Evolutionary conservation across 2,113 vertebrate species (phyloP), one percentile per base, ranked within the genome.

Genomic region (Periophthalmodon schlosseri): DNA sequence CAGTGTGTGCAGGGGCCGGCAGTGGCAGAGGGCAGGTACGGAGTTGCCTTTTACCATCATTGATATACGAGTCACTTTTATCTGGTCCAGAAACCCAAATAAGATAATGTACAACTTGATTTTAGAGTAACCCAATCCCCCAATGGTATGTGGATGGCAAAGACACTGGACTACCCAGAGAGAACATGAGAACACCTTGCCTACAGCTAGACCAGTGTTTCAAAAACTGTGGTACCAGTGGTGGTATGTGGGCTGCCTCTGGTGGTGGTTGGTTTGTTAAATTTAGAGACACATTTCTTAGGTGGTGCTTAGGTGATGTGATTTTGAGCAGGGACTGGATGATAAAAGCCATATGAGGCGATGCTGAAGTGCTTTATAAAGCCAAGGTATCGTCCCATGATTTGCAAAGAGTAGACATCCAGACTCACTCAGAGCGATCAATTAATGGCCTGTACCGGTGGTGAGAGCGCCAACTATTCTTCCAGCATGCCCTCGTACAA

Each of bases 41-140:
- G 54, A 83, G 72, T 84, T 84, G 49, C 20, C 72, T 73, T 80
- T 83, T 77, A 76, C 69, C 70, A 81, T 58, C 65, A 44, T 4
- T 28, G 64, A 4, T 23, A 69, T 20, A 52, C 18, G 5, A 11
- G 56, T 69, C 69, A 68, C 15, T 34, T 14, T 24, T 34, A 21
- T 66, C 64, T 75, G 13, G 44, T 23, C n/a, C 65, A 49, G 21
- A 23, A 49, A 68, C 24, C 24, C 4, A 24, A 68, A 24, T n/a
- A 39, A 63, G 15, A 14, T 60, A 9, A 20, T 5, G 13, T 24
- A 24, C 12, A 28, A 24, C 23, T 4, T 60, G n/a, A 58, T 58
- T 24, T 60, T 60, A 60, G 23, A 28, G 23, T 15, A 60, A 28
- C 52, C 7, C 2, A 56, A 56, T 56, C 16, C 15, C 49, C 5